Evolutionary conservation across 2,113 vertebrate species (phyloP).

Genomic region (Cettia cetti): DNA sequence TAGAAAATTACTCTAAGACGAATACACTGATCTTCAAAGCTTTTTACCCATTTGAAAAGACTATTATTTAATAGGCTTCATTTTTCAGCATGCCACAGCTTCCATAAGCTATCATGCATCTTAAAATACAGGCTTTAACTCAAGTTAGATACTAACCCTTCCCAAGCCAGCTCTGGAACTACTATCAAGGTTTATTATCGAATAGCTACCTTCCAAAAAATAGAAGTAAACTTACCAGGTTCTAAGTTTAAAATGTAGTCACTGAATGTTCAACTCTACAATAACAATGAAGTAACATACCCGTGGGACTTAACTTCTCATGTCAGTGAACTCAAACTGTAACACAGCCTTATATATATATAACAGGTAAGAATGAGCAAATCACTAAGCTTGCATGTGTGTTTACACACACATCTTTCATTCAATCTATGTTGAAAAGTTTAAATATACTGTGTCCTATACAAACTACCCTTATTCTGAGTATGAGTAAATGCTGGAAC

Average conservation of each 20-base stretch:
- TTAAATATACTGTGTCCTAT: neutral
- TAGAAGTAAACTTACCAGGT: neutral
- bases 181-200: neutral
- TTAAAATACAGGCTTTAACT: neutral
- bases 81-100: neutral
- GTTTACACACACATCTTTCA: neutral
- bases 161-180: neutral
- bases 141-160: neutral
- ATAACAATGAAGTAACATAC: neutral
- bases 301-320: neutral
- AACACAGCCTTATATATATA: neutral
- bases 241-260: neutral
- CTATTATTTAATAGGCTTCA: neutral
- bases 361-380: neutral
- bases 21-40: slow-evolving; percentile 8
- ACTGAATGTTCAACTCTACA: neutral
- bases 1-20: neutral
- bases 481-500: neutral
- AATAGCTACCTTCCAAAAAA: neutral
- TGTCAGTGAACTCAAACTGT: neutral
- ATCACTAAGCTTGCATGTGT: neutral
- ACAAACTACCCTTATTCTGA: neutral
- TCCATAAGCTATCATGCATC: neutral
- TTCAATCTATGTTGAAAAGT: neutral
- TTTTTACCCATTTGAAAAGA: neutral